phyloP scores from a whole-genome alignment of 2,888 invertebrate species.

The Drosophila barbarae region DNA sequence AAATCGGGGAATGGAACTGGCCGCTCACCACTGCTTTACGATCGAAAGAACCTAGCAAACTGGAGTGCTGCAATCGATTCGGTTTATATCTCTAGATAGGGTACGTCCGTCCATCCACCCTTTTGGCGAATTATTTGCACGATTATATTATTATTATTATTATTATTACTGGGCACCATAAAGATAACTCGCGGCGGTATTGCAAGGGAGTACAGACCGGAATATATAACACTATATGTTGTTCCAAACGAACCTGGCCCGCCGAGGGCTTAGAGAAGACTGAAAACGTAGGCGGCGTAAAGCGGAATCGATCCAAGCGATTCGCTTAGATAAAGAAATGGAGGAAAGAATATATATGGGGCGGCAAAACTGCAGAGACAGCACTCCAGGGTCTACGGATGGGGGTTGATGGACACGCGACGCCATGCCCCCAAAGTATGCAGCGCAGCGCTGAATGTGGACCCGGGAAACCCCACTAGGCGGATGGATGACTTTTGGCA shows the following conservation, averaged over 20 bases:
- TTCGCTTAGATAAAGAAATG: conserved; percentile 62
- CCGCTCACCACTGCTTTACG: conserved; percentile 55
- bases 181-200: conserved; percentile 47
- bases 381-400: conserved; percentile 7
- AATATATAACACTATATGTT: not conserved
- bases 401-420: conserved; percentile 24
- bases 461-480: conserved; percentile 55
- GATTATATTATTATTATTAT: conserved; percentile 28
- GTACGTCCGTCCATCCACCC: conserved; percentile 6
- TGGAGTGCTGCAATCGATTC: conserved; percentile 45
- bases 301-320: conserved; percentile 37
- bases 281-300: conserved; percentile 50
- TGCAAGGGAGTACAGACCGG: conserved; percentile 1
- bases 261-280: conserved; percentile 57
- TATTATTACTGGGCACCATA: conserved; percentile 36
- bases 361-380: conserved; percentile 27
- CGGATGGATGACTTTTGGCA: conserved; percentile 51
- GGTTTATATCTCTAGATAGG: conserved; percentile 19
- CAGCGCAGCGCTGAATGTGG: conserved; percentile 28
- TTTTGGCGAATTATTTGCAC: conserved; percentile 26
- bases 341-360: conserved; percentile 28
- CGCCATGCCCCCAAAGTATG: conserved; percentile 39
- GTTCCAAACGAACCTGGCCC: conserved; percentile 39
- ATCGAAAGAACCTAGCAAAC: conserved; percentile 53
- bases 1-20: not conserved